Evolutionary conservation across 92 coral and sea anemone species (phyloP).

Genomic region (Bergia sp.): DNA sequence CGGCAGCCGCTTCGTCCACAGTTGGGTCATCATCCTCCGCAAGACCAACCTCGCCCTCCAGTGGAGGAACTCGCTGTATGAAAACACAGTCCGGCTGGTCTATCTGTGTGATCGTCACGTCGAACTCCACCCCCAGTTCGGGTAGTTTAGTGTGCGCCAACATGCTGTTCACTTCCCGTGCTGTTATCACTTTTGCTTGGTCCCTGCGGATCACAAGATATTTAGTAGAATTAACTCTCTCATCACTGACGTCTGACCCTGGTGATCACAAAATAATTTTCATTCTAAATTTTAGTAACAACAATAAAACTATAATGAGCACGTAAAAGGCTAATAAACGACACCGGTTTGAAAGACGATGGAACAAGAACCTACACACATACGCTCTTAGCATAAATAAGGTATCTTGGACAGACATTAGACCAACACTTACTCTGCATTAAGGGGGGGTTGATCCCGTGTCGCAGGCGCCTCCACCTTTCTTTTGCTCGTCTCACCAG

Average conservation of each 20-base stretch:
- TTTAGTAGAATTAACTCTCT: too few relatives aligned
- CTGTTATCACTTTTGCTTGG: slow-evolving; percentile 74
- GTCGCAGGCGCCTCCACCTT: neutral
- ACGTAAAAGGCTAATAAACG: too few relatives aligned
- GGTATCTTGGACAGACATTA: neutral
- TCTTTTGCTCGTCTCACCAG: slow-evolving; percentile 27
- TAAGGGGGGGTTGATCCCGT: neutral
- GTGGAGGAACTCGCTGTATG: slow-evolving; percentile 87
- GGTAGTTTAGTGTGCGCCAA: slow-evolving; percentile 84
- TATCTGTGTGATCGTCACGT: slow-evolving; percentile 92
- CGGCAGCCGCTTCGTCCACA: slow-evolving; percentile 66
- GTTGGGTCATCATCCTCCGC: slow-evolving; percentile 85
- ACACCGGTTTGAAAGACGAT: too few relatives aligned
- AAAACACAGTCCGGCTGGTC: slow-evolving; percentile 79
- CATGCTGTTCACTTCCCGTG: slow-evolving; percentile 77
- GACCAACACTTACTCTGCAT: neutral
- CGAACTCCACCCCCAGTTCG: slow-evolving; percentile 77
- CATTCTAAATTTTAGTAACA: too few relatives aligned
- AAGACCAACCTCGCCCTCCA: slow-evolving; percentile 52
- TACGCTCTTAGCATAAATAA: too few relatives aligned
- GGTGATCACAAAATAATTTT: too few relatives aligned
- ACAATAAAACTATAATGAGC: too few relatives aligned
- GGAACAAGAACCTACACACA: too few relatives aligned
- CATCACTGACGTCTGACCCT: too few relatives aligned
- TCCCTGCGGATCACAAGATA: slow-evolving; percentile 37